Percentiles rank a stretch among this genome's conserved stretches.
These are phyloP conservation scores for Hypsopygia costalis DNA, from an alignment of 2,888 invertebrate species.

Conservation along the genomic window DNA sequence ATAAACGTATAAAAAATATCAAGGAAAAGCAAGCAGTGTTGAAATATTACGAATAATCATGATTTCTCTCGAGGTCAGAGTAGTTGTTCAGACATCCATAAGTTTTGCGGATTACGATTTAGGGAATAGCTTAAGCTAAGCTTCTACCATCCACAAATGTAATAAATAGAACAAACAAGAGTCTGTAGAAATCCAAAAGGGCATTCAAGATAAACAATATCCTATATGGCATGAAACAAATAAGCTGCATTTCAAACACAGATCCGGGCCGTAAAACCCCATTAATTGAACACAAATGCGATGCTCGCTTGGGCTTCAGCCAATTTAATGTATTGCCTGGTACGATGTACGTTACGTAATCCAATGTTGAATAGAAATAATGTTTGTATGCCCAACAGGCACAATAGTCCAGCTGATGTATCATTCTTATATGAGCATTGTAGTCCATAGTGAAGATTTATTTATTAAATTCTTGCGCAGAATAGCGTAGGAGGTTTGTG, in stretches of 20 bases:
- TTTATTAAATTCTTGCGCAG: neutral
- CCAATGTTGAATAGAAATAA: constrained; percentile 61
- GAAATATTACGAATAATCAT: too few species aligned
- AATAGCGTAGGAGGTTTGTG: too few species aligned
- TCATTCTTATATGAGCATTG: neutral
- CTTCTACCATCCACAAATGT: constrained; percentile 1
- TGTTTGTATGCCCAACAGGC: constrained; percentile 22
- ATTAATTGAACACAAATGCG: constrained; percentile 66
- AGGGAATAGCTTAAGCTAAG: neutral
- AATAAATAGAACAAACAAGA: constrained; percentile 3
- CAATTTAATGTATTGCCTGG: constrained; percentile 75
- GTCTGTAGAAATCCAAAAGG: neutral
- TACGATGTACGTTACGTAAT: constrained; percentile 49
- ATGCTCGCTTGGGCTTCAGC: constrained; percentile 59
- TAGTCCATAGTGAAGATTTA: neutral
- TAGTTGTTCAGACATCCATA: constrained; percentile 3
- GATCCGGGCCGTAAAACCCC: constrained; percentile 48
- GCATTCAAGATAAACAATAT: constrained; percentile 15
- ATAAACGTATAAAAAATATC: too few species aligned
- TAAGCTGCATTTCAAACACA: constrained; percentile 32
- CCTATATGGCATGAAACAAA: constrained; percentile 17
- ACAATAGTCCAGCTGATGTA: neutral
- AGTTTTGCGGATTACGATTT: constrained; percentile 3
- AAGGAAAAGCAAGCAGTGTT: too few species aligned
- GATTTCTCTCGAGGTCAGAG: neutral